These are phyloP conservation scores for Neoitamus cyanurus DNA, from an alignment of 2,888 invertebrate species.

Conservation along the genomic window DNA sequence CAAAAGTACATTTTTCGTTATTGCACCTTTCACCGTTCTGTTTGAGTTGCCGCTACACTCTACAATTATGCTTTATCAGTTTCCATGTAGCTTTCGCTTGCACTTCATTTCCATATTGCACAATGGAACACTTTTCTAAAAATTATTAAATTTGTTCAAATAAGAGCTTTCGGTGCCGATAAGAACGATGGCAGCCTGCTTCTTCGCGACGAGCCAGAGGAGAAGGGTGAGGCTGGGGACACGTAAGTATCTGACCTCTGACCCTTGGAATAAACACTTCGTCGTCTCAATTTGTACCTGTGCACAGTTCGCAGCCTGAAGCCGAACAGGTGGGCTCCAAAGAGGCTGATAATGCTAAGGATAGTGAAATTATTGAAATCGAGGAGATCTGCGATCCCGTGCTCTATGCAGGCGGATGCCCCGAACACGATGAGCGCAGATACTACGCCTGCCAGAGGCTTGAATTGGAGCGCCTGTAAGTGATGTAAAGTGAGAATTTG, in stretches of 20 bases:
- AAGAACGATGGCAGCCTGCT: background rate
- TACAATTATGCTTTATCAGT: background rate
- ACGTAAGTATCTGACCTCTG: background rate
- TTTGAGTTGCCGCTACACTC: background rate
- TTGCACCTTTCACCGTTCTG: background rate
- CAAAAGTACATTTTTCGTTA: conserved; percentile 47
- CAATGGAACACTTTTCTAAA: background rate
- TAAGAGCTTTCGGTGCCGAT: background rate
- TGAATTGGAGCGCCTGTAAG: conserved; percentile 58
- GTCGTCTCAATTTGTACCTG: background rate
- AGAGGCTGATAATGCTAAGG: background rate
- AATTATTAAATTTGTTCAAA: background rate
- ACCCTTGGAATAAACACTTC: background rate
- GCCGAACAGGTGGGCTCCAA: background rate
- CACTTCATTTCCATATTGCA: background rate
- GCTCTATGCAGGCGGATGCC: conserved; percentile 22
- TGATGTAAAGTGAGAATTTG: conserved; percentile 48
- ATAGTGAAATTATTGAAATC: conserved; percentile 23
- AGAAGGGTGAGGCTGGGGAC: background rate
- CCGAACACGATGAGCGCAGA: conserved; percentile 45
- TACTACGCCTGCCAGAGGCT: conserved; percentile 53
- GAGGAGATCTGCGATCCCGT: conserved; percentile 13
- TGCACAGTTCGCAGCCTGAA: background rate
- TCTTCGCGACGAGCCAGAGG: background rate
- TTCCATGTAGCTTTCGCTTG: background rate